Conservation (phyloP, 1,140 invertebrate genomes). For the Zeugodacus cucurbitae region DNA sequence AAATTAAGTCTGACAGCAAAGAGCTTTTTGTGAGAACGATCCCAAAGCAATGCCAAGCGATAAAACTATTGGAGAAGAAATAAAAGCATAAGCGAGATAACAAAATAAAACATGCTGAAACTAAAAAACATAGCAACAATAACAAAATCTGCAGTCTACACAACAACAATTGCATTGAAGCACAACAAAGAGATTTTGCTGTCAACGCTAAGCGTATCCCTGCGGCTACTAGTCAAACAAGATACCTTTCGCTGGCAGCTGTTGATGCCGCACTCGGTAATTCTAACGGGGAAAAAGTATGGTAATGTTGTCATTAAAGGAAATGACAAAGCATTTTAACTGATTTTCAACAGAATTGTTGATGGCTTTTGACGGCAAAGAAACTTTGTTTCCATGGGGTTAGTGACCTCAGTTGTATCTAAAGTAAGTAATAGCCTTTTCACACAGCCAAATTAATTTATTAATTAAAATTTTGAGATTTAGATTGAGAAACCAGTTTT, state of each 20-base stretch:
- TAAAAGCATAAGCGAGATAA: neutral
- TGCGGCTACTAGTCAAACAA: too few relatives aligned
- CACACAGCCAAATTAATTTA: too few relatives aligned
- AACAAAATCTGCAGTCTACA: neutral
- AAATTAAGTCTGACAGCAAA: conserved; percentile 22
- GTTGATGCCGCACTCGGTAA: too few relatives aligned
- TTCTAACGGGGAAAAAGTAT: too few relatives aligned
- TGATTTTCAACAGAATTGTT: neutral
- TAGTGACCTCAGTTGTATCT: too few relatives aligned
- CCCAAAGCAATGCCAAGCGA: neutral
- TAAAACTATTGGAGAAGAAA: neutral
- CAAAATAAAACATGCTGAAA: neutral
- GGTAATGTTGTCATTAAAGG: neutral
- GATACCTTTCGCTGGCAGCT: too few relatives aligned
- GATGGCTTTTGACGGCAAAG: neutral
- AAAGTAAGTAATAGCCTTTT: too few relatives aligned
- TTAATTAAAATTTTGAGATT: too few relatives aligned
- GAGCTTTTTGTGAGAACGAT: neutral
- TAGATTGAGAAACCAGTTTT: too few relatives aligned
- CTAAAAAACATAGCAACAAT: neutral
- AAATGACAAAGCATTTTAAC: neutral
- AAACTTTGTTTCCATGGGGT: neutral
- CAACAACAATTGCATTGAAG: neutral
- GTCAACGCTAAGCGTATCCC: neutral
- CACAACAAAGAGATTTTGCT: neutral